phyloP scores from a whole-genome alignment of 2,113 vertebrate species.

The Microtus pennsylvanicus region DNA sequence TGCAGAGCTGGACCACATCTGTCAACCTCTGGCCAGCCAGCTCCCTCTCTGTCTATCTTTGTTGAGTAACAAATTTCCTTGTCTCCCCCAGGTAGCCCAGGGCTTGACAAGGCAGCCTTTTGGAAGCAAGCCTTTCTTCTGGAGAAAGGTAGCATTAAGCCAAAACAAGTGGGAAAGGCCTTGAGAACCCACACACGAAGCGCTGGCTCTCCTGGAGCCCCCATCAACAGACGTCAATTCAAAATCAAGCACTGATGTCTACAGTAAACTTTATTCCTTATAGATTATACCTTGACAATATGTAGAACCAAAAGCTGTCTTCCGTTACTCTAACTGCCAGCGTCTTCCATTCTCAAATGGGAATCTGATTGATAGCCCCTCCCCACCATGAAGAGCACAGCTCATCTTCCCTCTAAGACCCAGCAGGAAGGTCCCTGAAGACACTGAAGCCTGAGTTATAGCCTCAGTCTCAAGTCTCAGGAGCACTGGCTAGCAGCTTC shows the following conservation, averaged over 20 bases:
- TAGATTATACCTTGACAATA: neutral
- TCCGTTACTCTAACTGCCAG: neutral
- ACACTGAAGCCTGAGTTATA: neutral
- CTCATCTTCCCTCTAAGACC: neutral
- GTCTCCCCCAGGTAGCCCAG: neutral
- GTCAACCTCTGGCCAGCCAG: neutral
- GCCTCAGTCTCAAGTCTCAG: neutral
- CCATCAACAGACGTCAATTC: neutral
- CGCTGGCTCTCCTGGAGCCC: neutral
- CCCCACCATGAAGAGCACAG: neutral
- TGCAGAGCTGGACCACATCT: neutral
- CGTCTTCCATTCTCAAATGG: conserved; percentile 28
- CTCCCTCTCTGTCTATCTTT: neutral
- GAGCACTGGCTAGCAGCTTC: neutral
- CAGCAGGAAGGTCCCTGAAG: neutral
- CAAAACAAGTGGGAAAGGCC: neutral
- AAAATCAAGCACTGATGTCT: neutral
- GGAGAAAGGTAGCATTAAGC: neutral
- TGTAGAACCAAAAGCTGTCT: neutral
- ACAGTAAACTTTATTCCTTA: neutral
- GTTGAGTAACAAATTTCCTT: neutral
- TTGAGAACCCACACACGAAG: neutral
- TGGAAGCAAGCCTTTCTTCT: neutral
- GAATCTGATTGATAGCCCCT: neutral
- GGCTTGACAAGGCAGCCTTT: neutral